Conservation (phyloP, 2,113 vertebrate species). For the Ammodytes marinus region DNA sequence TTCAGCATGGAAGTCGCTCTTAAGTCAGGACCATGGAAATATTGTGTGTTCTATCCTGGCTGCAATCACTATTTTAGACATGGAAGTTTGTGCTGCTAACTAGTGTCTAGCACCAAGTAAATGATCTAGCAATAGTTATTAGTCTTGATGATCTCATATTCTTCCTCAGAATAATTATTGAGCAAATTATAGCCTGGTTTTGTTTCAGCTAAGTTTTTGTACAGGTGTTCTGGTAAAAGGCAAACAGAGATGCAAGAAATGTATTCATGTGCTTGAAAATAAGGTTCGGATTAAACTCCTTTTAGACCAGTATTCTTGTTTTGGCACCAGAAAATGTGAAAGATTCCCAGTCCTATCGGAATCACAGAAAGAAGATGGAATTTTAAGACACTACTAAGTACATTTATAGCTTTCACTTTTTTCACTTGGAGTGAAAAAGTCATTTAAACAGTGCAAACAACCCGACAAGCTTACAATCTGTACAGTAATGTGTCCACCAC, state of each 20-base stretch:
- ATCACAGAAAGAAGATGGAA: background rate
- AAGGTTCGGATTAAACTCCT: background rate
- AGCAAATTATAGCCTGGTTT: background rate
- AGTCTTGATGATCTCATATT: background rate
- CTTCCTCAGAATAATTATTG: slow-evolving; percentile 18
- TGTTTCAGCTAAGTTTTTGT: background rate
- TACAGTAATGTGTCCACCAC: slow-evolving; percentile 38
- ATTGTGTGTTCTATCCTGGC: slow-evolving; percentile 7
- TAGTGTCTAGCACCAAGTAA: background rate
- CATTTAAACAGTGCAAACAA: slow-evolving; percentile 8
- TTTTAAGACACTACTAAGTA: background rate
- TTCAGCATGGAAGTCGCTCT: slow-evolving; percentile 46
- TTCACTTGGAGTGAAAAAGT: background rate
- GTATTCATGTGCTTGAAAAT: background rate
- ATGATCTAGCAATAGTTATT: background rate
- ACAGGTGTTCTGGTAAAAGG: background rate
- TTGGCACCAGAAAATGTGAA: background rate
- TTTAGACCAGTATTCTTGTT: no score
- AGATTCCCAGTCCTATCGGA: background rate
- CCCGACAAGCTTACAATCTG: slow-evolving; percentile 39
- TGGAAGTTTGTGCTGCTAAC: background rate
- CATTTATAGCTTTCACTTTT: background rate
- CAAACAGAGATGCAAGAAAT: no score
- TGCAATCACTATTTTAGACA: slow-evolving; percentile 20
- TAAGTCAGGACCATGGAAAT: slow-evolving; percentile 20